Evolutionary conservation across 2,888 invertebrate genomes (phyloP).

Genomic region (Spatulosminthurus flaviceps): DNA sequence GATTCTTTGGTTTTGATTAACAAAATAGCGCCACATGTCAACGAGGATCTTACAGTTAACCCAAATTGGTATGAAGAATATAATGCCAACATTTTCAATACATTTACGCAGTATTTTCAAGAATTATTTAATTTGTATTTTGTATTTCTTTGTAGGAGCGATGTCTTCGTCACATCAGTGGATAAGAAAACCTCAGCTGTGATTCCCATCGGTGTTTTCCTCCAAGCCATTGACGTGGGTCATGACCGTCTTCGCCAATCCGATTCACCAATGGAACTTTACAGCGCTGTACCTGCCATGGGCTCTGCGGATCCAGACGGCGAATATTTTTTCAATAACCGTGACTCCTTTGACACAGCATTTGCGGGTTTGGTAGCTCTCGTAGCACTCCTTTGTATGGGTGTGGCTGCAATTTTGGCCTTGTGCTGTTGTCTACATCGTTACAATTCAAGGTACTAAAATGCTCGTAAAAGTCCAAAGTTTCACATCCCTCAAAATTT

Average conservation of each 20-base stretch:
- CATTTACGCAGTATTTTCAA: not conserved
- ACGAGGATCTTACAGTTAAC: conserved; percentile 72
- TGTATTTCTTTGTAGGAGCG: no score
- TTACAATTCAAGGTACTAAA: conserved; percentile 70
- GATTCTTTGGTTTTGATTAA: conserved; percentile 81
- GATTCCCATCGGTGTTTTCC: conserved; percentile 77
- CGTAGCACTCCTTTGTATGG: conserved; percentile 85
- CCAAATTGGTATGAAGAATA: conserved; percentile 81
- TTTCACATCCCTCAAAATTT: no score
- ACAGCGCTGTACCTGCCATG: conserved; percentile 73
- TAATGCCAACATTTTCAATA: conserved; percentile 33
- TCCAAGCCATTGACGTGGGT: conserved; percentile 83
- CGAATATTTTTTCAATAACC: conserved; percentile 67
- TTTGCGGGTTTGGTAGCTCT: conserved; percentile 74
- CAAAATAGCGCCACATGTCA: conserved; percentile 78
- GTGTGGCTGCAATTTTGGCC: conserved; percentile 84
- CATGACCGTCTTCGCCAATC: conserved; percentile 82
- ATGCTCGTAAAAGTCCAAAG: not conserved
- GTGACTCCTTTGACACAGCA: conserved; percentile 86
- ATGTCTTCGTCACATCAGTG: conserved; percentile 85
- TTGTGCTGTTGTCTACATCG: conserved; percentile 88
- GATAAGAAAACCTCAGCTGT: conserved; percentile 71
- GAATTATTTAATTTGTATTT: no score
- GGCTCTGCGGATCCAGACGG: conserved; percentile 48
- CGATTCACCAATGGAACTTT: conserved; percentile 78